Base-by-base conservation (phyloP, 2,113 vertebrate genomes). In the Albula goreensis region DNA sequence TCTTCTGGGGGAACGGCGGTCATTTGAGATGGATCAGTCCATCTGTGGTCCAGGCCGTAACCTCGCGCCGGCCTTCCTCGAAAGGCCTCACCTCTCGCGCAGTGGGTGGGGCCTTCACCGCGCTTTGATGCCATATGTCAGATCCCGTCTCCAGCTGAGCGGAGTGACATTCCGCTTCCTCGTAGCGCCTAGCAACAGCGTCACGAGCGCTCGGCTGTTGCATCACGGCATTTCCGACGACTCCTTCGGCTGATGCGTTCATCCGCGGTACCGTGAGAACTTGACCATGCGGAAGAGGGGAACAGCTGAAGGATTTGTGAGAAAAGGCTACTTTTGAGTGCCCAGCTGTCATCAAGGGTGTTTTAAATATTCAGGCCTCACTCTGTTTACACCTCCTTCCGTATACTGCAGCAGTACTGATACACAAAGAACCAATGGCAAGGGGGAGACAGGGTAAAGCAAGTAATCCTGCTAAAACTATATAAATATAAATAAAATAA, bases 111-210 rank as follows among this genome's bases (percentile, higher is more conserved):
- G 89, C 93, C 95, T 95, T 95, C 96, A 96, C 92, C 94, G 94
- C 92, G 91, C 93, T 96, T 96, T 96, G 94, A 96, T 95, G 95
- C 93, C 92, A 95, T 96, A 96, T 96, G 95, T 96, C 96, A 97
- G 93, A 93, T 92, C 92, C 92, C 93, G 92, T 96, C 94, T 92
- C 96, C 95, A 94, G 93, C 95, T 96, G 94, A 91, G 96, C 94
- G 88, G 94, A 95, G 81, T 96, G 96, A 95, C 95, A 96, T 96
- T 96, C 96, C 94, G 94, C 93, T 93, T n/a, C 53, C 31, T 93
- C 92, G 93, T 93, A 93, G 93, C 90, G 91, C 91, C 91, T 92
- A 94, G 93, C 93, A 92, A 94, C 89, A 53, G 91, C 89, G 90
- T 84, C 78, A 88, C 52, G 31, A 90, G 80, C 87, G 89, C 88